A percentile compares a stretch with the other conserved stretches of the same genome.
phyloP scores from a whole-genome alignment of 2,113 vertebrate genomes.

The Chaenocephalus aceratus region DNA sequence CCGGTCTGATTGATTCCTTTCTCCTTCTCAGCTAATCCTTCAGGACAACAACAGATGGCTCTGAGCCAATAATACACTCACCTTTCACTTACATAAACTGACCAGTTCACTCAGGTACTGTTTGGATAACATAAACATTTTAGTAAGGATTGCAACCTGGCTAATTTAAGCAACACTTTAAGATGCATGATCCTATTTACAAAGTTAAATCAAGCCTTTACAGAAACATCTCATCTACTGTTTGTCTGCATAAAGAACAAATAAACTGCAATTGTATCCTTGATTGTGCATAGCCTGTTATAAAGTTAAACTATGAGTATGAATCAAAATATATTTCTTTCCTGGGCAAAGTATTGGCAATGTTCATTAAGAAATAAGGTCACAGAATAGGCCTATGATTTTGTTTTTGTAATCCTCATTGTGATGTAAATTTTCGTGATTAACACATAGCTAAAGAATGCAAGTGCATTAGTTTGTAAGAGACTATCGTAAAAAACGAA shows the following conservation, averaged over 20 bases:
- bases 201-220: background rate
- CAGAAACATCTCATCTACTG: background rate
- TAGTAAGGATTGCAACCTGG: background rate
- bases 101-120: conserved; percentile 23
- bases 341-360: background rate
- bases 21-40: conserved; percentile 69
- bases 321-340: background rate
- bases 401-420: no score
- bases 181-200: background rate
- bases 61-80: conserved; percentile 63
- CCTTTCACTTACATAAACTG: conserved; percentile 29
- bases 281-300: background rate
- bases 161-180: background rate
- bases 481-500: no score
- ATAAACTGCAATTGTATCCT: background rate
- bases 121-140: background rate
- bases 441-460: no score
- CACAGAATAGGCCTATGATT: no score
- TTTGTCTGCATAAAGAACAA: background rate
- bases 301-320: background rate
- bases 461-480: no score
- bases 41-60: conserved; percentile 73
- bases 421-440: no score
- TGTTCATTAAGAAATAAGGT: background rate
- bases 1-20: conserved; percentile 72